Percentiles rank a stretch among this genome's conserved stretches.
Evolutionary conservation across 1,140 invertebrate species (phyloP).

Genomic region (Drosophila pachea): DNA sequence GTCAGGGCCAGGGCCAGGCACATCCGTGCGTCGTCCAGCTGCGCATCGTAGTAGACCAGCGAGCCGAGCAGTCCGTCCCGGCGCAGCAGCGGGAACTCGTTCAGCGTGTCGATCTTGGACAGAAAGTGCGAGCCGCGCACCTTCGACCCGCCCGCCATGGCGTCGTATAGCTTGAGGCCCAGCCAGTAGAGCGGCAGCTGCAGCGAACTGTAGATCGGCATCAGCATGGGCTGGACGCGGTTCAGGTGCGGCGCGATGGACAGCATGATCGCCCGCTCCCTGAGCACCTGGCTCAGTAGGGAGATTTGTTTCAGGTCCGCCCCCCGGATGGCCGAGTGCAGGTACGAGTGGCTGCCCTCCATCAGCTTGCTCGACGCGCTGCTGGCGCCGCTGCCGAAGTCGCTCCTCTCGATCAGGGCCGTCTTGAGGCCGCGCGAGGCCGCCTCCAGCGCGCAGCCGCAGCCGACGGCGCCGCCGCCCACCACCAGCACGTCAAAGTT

Average conservation of each 20-base stretch:
- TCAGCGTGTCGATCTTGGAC: constrained; percentile 29
- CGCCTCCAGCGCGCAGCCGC: constrained; percentile 83
- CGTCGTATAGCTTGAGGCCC: constrained; percentile 57
- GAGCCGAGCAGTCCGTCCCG: constrained; percentile 41
- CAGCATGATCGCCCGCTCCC: constrained; percentile 49
- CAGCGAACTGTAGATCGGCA: constrained; percentile 51
- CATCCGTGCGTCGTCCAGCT: constrained; percentile 62
- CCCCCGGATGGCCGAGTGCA: constrained; percentile 29
- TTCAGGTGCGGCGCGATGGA: constrained; percentile 56
- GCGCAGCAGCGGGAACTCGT: constrained; percentile 53
- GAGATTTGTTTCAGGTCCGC: constrained; percentile 47
- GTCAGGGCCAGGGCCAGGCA: constrained; percentile 55
- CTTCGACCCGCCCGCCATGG: constrained; percentile 47
- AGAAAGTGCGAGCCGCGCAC: constrained; percentile 51
- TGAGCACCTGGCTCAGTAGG: constrained; percentile 48
- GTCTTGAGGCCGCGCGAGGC: constrained; percentile 55
- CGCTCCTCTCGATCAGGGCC: constrained; percentile 50
- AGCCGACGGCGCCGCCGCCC: constrained; percentile 95
- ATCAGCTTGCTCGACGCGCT: constrained; percentile 55
- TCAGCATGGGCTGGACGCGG: constrained; percentile 64
- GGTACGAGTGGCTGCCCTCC: constrained; percentile 45
- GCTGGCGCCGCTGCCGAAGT: constrained; percentile 55
- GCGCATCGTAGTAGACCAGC: constrained; percentile 61
- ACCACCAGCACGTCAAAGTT: constrained; percentile 95
- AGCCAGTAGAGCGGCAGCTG: constrained; percentile 49